Evolutionary conservation across 1,140 invertebrate species (phyloP).

Genomic region (Littorina saxatilis): DNA sequence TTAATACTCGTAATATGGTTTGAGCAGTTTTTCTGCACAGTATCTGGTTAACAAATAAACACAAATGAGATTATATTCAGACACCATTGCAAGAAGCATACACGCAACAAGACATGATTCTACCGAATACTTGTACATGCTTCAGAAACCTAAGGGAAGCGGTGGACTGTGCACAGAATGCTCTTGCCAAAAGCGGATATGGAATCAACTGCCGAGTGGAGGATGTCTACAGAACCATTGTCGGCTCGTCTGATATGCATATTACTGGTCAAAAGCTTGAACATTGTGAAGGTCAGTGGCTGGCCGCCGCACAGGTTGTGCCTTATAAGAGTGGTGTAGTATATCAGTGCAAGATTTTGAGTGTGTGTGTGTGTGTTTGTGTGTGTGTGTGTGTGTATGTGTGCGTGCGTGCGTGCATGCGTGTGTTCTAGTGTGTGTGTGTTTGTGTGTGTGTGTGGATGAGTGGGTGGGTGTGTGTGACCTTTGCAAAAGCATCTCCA

Average conservation of each 20-base stretch:
- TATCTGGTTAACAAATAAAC: no score
- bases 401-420: background rate
- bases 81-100: no score
- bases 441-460: background rate
- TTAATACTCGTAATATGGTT: no score
- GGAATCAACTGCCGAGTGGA: background rate
- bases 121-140: no score
- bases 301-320: no score
- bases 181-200: background rate
- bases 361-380: no score
- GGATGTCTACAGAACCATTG: background rate
- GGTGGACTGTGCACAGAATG: background rate
- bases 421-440: background rate
- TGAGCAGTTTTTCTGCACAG: no score
- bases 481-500: background rate
- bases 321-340: background rate
- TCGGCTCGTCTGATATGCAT: background rate
- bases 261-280: background rate
- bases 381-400: background rate
- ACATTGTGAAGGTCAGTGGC: background rate
- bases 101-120: no score
- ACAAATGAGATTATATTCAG: no score
- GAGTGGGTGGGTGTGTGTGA: no score
- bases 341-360: background rate
- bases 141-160: background rate